Conservation (phyloP, 1,140 invertebrate species). For the Diprion similis region DNA sequence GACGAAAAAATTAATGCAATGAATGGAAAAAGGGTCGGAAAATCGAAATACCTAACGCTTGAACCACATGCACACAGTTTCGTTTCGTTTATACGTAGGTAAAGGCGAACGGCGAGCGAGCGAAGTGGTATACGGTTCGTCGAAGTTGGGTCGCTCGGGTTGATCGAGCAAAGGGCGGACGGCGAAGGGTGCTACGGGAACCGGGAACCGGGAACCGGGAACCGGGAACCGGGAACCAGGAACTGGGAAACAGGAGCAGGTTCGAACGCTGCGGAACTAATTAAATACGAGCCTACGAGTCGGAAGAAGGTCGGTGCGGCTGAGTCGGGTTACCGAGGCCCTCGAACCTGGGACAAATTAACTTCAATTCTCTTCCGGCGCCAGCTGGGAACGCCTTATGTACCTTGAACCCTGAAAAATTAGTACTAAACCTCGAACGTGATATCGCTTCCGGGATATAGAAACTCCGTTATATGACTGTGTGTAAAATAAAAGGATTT, state of each 20-base stretch:
- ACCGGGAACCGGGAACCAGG: not conserved
- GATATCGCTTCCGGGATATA: not conserved
- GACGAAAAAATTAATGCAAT: too few relatives aligned
- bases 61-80: too few relatives aligned
- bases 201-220: not conserved
- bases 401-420: not conserved
- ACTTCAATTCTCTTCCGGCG: not conserved
- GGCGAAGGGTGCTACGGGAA: not conserved
- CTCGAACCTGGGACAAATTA: slow-evolving; percentile 9
- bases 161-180: too few relatives aligned
- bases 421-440: not conserved
- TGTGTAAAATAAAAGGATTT: too few relatives aligned
- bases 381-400: not conserved
- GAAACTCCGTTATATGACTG: too few relatives aligned
- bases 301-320: not conserved
- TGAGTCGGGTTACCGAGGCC: not conserved
- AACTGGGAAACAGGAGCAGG: not conserved
- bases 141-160: too few relatives aligned
- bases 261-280: slow-evolving; percentile 4
- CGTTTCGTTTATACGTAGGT: too few relatives aligned
- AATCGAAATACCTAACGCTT: too few relatives aligned
- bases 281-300: slow-evolving; percentile 10
- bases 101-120: too few relatives aligned
- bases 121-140: not conserved
- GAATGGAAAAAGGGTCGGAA: too few relatives aligned